Percentiles rank a stretch among this genome's conserved stretches.
Conservation (phyloP, 2,113 vertebrate species). For the Mionectes macconnelli region DNA sequence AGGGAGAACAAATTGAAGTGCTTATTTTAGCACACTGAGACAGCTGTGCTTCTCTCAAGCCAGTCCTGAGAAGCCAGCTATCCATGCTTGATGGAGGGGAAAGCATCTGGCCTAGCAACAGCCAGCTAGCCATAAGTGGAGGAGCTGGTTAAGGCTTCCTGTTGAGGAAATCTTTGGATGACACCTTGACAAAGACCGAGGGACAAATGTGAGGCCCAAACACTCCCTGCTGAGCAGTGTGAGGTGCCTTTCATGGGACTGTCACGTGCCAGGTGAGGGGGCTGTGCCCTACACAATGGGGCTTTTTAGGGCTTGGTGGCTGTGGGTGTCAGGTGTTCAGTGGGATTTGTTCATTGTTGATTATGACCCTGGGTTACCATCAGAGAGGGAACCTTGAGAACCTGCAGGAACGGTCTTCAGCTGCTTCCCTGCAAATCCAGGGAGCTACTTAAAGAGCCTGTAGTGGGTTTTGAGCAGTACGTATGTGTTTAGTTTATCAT, state of each 20-base stretch:
- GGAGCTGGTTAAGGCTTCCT: not conserved
- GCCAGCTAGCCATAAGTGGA: not conserved
- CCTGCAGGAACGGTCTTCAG: not conserved
- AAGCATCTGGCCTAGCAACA: not conserved
- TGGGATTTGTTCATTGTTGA: not conserved
- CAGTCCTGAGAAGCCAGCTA: not conserved
- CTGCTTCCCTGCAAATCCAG: not conserved
- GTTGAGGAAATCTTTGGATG: not conserved
- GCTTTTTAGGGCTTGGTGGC: not conserved
- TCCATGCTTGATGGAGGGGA: not conserved
- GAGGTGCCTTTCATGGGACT: not conserved
- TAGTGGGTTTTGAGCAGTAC: not conserved
- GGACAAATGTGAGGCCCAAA: not conserved
- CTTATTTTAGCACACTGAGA: not conserved
- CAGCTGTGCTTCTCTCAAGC: constrained; percentile 26
- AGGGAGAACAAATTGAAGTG: constrained; percentile 18
- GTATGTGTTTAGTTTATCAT: not conserved
- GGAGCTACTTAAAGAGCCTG: not conserved
- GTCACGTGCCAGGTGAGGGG: not conserved
- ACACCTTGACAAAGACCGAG: not conserved
- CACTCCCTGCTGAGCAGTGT: not conserved
- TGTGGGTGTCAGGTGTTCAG: not conserved
- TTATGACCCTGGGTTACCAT: not conserved
- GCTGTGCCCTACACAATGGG: not conserved
- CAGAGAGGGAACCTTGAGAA: not conserved